phyloP scores from a whole-genome alignment of 2,113 vertebrate species.

The Barnardius zonarius region DNA sequence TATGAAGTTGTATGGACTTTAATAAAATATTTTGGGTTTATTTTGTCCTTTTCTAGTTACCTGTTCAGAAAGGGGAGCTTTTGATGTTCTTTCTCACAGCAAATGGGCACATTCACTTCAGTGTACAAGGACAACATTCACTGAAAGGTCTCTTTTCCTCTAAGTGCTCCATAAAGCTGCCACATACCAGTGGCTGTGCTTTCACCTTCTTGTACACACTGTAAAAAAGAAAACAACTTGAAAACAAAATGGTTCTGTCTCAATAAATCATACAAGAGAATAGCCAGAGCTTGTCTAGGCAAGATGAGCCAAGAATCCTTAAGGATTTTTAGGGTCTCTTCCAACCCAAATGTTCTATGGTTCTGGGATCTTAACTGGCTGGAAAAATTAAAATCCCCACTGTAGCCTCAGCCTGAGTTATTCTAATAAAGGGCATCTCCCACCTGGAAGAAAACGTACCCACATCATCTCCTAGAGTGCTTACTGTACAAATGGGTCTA shows the following conservation, averaged over 20 bases:
- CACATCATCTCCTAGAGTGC: not conserved
- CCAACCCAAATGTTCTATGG: not conserved
- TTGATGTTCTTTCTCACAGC: not conserved
- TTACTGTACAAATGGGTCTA: not conserved
- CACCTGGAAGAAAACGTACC: not conserved
- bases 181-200: not conserved
- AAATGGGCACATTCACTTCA: not conserved
- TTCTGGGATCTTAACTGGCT: not conserved
- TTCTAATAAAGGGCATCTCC: not conserved
- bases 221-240: not conserved
- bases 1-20: not conserved
- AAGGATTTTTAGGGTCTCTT: not conserved
- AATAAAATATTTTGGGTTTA: not conserved
- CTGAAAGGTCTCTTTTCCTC: not conserved
- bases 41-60: not conserved
- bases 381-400: not conserved
- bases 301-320: not conserved
- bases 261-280: not conserved
- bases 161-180: not conserved
- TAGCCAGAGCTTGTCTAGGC: not conserved
- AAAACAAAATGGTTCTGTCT: not conserved
- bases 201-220: not conserved
- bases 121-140: not conserved
- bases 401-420: not conserved
- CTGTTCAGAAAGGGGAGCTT: not conserved